phyloP scores from a whole-genome alignment of 2,113 vertebrate genomes.

The Austrofundulus limnaeus region DNA sequence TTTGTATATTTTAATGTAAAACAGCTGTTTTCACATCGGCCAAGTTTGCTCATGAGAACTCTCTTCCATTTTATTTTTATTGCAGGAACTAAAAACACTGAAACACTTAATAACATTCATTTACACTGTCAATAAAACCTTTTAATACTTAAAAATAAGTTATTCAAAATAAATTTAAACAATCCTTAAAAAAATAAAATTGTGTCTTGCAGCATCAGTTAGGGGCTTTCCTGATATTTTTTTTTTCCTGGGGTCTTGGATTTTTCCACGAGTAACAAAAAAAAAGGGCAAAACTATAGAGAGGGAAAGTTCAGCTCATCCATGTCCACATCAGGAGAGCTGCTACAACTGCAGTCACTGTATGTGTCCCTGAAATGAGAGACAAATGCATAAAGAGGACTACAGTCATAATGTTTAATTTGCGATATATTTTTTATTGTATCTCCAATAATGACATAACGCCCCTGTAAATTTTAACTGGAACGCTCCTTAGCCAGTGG shows the following conservation, averaged over 20 bases:
- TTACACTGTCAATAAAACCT: background rate
- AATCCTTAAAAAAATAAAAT: background rate
- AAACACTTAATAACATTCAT: too few relatives aligned
- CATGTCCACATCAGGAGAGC: slow-evolving; percentile 90
- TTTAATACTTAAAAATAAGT: slow-evolving; percentile 14
- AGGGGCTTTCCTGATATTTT: background rate
- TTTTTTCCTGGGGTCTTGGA: background rate
- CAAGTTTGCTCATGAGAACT: background rate
- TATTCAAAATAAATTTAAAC: background rate
- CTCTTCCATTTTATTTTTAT: background rate
- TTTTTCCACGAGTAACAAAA: background rate
- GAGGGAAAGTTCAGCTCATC: slow-evolving; percentile 84
- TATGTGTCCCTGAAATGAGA: slow-evolving; percentile 87
- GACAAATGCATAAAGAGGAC: slow-evolving; percentile 5
- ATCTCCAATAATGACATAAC: background rate
- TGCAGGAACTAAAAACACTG: slow-evolving; percentile 9
- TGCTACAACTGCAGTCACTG: slow-evolving; percentile 88
- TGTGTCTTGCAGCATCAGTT: slow-evolving; percentile 3
- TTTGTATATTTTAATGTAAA: background rate
- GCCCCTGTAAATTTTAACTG: slow-evolving; percentile 1
- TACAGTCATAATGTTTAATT: background rate
- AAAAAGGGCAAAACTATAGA: slow-evolving; percentile 22
- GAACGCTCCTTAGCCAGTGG: background rate
- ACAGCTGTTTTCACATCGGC: background rate
- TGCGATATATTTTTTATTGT: background rate